phyloP scores from a whole-genome alignment of 2,797 vertebrate species.

The Jordanella pulchra region DNA sequence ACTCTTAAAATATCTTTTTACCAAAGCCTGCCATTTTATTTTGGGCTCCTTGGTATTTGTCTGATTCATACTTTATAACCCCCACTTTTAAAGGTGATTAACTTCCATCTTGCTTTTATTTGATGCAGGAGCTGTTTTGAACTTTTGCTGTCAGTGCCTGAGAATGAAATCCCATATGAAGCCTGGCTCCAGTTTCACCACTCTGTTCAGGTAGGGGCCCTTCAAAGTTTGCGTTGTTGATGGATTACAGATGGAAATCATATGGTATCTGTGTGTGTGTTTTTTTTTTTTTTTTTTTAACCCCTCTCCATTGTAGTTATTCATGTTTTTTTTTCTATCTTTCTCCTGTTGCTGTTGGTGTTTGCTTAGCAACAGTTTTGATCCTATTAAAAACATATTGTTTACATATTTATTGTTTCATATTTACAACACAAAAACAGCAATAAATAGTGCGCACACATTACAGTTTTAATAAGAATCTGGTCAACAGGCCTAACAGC shows the following conservation, averaged over 20 bases:
- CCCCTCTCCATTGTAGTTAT: background rate
- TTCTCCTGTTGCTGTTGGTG: background rate
- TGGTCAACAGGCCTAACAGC: no score
- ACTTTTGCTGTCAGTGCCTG: slow-evolving; percentile 93
- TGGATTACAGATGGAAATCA: slow-evolving; percentile 5
- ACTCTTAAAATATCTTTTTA: background rate
- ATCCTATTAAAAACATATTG: no score
- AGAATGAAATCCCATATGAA: slow-evolving; percentile 91
- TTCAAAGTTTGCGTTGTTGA: slow-evolving; percentile 7
- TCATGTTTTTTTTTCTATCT: background rate
- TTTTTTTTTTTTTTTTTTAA: background rate
- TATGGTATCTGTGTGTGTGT: background rate
- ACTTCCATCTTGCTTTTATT: slow-evolving; percentile 15
- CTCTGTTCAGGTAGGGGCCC: slow-evolving; percentile 88
- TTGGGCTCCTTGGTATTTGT: background rate
- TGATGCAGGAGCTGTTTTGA: slow-evolving; percentile 96
- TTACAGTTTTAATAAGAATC: no score
- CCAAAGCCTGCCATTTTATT: background rate
- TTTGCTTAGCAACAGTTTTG: no score
- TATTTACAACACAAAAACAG: no score
- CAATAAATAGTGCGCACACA: no score
- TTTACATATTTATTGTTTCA: no score
- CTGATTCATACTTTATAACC: background rate
- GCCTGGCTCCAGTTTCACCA: slow-evolving; percentile 92
- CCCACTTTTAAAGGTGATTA: background rate